These are phyloP conservation scores for Gryllus longicercus DNA, from an alignment of 2,888 invertebrate species.

Conservation along the genomic window DNA sequence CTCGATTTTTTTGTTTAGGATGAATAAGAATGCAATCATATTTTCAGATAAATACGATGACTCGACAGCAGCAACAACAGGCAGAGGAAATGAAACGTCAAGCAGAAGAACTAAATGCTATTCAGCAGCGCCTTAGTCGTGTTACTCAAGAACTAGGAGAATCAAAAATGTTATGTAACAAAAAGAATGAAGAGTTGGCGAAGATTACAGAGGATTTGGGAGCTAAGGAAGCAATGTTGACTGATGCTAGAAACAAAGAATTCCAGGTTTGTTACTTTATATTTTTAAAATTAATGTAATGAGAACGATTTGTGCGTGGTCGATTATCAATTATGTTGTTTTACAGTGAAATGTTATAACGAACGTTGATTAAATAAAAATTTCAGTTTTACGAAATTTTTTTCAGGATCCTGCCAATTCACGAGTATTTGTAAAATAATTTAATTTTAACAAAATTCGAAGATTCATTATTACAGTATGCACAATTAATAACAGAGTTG, in stretches of 20 bases:
- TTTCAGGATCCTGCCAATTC: too few relatives aligned
- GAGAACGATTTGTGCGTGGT: too few relatives aligned
- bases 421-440: too few relatives aligned
- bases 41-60: neutral
- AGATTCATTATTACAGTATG: too few relatives aligned
- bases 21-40: neutral
- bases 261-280: conserved; percentile 42
- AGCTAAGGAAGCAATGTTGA: conserved; percentile 63
- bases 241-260: conserved; percentile 60
- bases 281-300: neutral
- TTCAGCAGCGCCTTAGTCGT: conserved; percentile 58
- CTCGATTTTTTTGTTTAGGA: too few relatives aligned
- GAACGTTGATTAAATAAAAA: too few relatives aligned
- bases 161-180: conserved; percentile 57
- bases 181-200: conserved; percentile 57
- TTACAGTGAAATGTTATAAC: too few relatives aligned
- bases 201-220: conserved; percentile 53
- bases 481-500: too few relatives aligned
- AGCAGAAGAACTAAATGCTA: conserved; percentile 57
- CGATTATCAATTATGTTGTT: too few relatives aligned
- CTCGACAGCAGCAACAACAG: conserved; percentile 21
- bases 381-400: too few relatives aligned
- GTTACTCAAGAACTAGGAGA: conserved; percentile 63
- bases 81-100: conserved; percentile 34
- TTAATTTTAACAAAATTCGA: too few relatives aligned